These are phyloP conservation scores for Conger conger DNA, from an alignment of 2,113 vertebrate genomes.

Conservation along the genomic window DNA sequence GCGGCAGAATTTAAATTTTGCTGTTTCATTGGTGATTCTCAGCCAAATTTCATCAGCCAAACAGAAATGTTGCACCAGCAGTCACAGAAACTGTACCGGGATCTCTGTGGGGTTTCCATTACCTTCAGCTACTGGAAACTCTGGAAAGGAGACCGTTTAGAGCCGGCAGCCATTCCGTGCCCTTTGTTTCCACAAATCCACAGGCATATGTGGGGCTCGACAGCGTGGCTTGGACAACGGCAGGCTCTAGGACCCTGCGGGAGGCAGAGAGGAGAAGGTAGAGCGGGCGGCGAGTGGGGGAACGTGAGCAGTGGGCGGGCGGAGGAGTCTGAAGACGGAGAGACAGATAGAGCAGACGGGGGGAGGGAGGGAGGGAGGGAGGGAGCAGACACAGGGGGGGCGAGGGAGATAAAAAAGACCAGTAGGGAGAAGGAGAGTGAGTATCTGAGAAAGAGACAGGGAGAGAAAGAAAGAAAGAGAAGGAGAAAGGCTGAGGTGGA, in stretches of 20 bases:
- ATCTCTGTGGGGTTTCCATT: not conserved
- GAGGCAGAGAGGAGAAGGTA: not conserved
- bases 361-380: constrained; percentile 20
- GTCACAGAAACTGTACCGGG: not conserved
- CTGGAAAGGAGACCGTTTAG: not conserved
- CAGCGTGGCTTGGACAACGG: not conserved
- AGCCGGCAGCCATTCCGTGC: not conserved
- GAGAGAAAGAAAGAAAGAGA: not conserved
- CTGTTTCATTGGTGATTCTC: constrained; percentile 6
- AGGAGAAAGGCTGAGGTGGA: constrained; percentile 1
- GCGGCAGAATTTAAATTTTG: not conserved
- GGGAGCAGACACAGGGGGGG: constrained; percentile 35
- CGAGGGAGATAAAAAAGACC: constrained; percentile 32
- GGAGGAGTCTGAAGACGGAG: not conserved
- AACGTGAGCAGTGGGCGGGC: constrained; percentile 12
- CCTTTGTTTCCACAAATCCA: not conserved
- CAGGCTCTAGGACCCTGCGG: not conserved
- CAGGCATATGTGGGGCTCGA: not conserved
- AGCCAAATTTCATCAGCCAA: constrained; percentile 6
- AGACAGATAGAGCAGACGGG: constrained; percentile 26
- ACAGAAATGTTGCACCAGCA: not conserved
- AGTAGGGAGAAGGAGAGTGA: constrained; percentile 19
- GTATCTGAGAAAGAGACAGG: not conserved
- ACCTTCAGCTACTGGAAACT: not conserved
- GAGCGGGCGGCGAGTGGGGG: not conserved